Evolutionary conservation across 2,888 invertebrate genomes (phyloP).

Genomic region (Hypomecis punctinalis): DNA sequence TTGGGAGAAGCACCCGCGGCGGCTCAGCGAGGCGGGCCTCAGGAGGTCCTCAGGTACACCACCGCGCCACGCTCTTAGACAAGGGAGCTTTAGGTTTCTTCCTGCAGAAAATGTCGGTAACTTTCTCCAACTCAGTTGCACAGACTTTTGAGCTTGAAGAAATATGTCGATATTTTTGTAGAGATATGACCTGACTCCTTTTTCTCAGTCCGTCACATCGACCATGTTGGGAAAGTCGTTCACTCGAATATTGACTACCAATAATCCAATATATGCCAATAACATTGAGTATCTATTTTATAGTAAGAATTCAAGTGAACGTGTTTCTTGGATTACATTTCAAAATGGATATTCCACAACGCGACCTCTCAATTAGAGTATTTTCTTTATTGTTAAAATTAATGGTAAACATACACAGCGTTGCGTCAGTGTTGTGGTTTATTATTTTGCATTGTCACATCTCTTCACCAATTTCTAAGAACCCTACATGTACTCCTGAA

Average conservation of each 20-base stretch:
- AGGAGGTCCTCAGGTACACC: conserved; percentile 89
- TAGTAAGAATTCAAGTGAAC: conserved; percentile 4
- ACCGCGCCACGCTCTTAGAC: background rate
- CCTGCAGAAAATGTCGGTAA: background rate
- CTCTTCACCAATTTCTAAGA: conserved; percentile 43
- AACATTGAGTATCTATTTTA: too few species aligned
- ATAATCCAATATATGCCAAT: too few species aligned
- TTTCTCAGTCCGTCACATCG: conserved; percentile 37
- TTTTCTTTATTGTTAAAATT: background rate
- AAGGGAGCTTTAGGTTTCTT: conserved; percentile 1
- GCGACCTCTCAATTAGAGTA: background rate
- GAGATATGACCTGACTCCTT: background rate
- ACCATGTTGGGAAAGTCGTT: conserved; percentile 35
- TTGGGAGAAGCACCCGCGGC: conserved; percentile 90
- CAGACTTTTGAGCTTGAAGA: background rate
- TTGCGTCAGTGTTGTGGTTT: conserved; percentile 16
- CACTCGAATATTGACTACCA: conserved; percentile 8
- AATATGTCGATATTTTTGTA: background rate
- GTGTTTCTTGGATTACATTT: conserved; percentile 16
- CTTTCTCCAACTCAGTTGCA: background rate
- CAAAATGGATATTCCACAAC: conserved; percentile 19
- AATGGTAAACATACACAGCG: background rate
- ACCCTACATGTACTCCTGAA: conserved; percentile 51
- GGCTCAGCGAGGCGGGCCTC: conserved; percentile 90
- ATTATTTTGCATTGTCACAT: conserved; percentile 27